Base-by-base conservation (phyloP, 2,888 invertebrate species). In the Gari tellinella region DNA sequence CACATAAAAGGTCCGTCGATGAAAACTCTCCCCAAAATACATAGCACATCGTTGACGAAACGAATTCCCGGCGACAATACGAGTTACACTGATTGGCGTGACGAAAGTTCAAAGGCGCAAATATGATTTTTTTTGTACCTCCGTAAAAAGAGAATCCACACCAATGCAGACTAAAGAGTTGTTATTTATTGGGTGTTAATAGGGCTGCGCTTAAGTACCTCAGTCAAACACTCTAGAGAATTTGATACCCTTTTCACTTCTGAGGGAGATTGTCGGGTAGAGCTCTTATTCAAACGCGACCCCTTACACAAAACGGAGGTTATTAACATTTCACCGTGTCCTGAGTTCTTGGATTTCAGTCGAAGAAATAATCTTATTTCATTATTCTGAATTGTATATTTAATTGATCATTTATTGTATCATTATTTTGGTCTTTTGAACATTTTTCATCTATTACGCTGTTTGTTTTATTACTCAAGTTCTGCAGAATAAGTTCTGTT, bases 171-270 rank as follows among this genome's bases (percentile, higher is more conserved):
- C 23, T 23, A 21, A 57, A 45, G n/a, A 17, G 45, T 43, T 5
- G 17, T 26, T 14, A 19, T 53, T 73, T 64, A 68, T 68, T 31
- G 49, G 41, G 60, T 73, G 68, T 60, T 68, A 68, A 57, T 68
- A 49, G 49, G 26, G 51, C 63, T 40, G 40, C 31, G 41, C 40
- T 69, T 53, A 74, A 69, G 68, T 25, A 61, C 65, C 64, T 61
- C 64, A 61, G 64, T 53, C 61, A 46, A 43, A 41, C 51, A 41
- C 31, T 55, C 61, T 43, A 38, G 49, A 45, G 63, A 73, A 78
- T 65, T 63, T 70, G 78, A 78, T 78, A 78, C 60, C 66, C 56
- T 61, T 78, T 60, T 49, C 15, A 31, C 31, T 31, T 31, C 31
- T 31, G 31, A 31, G 31, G 31, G 31, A 31, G 10, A 31, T 31